Evolutionary conservation across 2,113 vertebrate species (phyloP).

Genomic region (Ovis canadensis): DNA sequence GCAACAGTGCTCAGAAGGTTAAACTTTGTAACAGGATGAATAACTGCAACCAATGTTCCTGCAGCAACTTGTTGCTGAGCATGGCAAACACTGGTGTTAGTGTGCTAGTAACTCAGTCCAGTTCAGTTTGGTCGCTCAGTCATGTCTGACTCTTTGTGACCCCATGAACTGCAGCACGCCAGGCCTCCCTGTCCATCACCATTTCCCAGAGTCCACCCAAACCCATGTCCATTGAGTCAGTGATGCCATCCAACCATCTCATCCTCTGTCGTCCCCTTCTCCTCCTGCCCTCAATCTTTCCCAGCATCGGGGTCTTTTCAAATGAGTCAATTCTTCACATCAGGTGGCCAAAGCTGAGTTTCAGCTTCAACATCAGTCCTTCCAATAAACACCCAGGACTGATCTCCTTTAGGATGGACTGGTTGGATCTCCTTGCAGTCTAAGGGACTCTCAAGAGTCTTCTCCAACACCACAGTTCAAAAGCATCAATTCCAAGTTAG

Average conservation of each 20-base stretch:
- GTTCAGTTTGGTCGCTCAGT: fast-evolving
- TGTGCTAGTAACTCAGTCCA: neutral
- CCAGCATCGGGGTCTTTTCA: neutral
- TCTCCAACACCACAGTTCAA: neutral
- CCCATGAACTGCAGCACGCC: neutral
- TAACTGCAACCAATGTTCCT: neutral
- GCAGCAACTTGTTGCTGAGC: neutral
- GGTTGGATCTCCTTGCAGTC: too few relatives aligned
- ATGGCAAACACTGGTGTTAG: neutral
- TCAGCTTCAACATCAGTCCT: neutral
- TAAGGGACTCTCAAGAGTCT: neutral
- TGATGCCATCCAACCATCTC: neutral
- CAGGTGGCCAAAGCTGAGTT: neutral
- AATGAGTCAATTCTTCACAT: neutral
- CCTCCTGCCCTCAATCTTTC: neutral
- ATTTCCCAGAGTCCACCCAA: neutral
- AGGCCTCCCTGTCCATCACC: neutral
- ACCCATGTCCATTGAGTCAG: neutral
- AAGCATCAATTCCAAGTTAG: neutral
- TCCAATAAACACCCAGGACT: too few relatives aligned
- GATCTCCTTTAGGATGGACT: too few relatives aligned
- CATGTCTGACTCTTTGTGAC: neutral
- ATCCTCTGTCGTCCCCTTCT: neutral
- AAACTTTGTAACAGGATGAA: neutral
- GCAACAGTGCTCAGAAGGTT: neutral